Percentiles rank a stretch among this genome's conserved stretches.
phyloP scores from a whole-genome alignment of 2,113 vertebrate species.

The Cairina moschata region DNA sequence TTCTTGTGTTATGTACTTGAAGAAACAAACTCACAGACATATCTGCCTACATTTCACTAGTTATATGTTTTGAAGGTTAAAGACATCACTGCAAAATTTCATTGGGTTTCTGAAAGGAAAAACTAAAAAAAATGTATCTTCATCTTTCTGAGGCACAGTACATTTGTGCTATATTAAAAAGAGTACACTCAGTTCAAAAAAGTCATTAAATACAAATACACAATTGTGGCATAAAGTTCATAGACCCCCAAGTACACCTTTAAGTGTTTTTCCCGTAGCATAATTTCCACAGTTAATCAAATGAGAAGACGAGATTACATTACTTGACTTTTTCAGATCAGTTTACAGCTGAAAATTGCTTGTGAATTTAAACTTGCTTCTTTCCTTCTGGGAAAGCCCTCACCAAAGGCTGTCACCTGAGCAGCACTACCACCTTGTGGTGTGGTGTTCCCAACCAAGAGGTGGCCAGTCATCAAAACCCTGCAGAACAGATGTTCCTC shows the following conservation, averaged over 20 bases:
- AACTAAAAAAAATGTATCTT: background rate
- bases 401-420: background rate
- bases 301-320: background rate
- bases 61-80: background rate
- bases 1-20: background rate
- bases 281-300: background rate
- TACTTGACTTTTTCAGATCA: background rate
- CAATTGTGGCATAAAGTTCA: background rate
- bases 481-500: background rate
- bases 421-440: background rate
- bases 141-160: background rate
- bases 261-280: background rate
- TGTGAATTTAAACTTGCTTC: background rate
- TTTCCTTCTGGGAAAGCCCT: background rate
- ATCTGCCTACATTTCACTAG: background rate
- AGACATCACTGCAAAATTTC: background rate
- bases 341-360: background rate
- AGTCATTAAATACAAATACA: background rate
- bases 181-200: background rate
- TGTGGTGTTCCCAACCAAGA: rapidly evolving
- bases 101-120: background rate
- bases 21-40: background rate
- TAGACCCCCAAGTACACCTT: background rate
- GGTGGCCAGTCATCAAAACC: background rate
- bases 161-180: background rate